Evolutionary conservation across 2,113 vertebrate genomes (phyloP).

Genomic region (Barbus barbus): DNA sequence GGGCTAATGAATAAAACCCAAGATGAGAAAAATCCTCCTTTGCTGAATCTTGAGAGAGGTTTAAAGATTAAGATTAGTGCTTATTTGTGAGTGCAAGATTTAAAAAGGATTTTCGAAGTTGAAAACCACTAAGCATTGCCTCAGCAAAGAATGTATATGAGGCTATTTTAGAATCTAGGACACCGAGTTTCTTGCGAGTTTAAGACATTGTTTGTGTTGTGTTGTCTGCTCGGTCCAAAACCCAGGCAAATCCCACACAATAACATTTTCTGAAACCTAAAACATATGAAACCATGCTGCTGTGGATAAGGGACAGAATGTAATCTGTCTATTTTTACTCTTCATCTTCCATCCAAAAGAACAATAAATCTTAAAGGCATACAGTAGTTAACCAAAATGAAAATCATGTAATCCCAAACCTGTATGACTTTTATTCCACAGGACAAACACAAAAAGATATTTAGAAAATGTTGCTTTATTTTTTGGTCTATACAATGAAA

Average conservation of each 20-base stretch:
- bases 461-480: too few relatives aligned
- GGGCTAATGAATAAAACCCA: conserved; percentile 1
- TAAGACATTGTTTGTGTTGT: conserved; percentile 38
- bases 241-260: conserved; percentile 42
- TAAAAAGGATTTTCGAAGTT: not conserved
- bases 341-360: not conserved
- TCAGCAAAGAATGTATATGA: conserved; percentile 6
- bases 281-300: not conserved
- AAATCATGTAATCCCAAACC: too few relatives aligned
- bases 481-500: too few relatives aligned
- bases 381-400: not conserved
- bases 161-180: conserved; percentile 35
- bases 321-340: conserved; percentile 9
- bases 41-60: conserved; percentile 4
- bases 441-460: too few relatives aligned
- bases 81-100: conserved; percentile 25
- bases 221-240: conserved; percentile 27
- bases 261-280: conserved; percentile 1
- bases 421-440: too few relatives aligned
- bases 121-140: conserved; percentile 7
- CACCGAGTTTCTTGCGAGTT: not conserved
- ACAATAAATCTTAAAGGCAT: not conserved
- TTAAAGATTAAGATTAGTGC: conserved; percentile 36
- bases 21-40: conserved; percentile 13
- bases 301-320: not conserved